Evolutionary conservation across 1,140 invertebrate species (phyloP), one percentile per base, ranked within the genome.

Genomic region (Eumaeus atala): DNA sequence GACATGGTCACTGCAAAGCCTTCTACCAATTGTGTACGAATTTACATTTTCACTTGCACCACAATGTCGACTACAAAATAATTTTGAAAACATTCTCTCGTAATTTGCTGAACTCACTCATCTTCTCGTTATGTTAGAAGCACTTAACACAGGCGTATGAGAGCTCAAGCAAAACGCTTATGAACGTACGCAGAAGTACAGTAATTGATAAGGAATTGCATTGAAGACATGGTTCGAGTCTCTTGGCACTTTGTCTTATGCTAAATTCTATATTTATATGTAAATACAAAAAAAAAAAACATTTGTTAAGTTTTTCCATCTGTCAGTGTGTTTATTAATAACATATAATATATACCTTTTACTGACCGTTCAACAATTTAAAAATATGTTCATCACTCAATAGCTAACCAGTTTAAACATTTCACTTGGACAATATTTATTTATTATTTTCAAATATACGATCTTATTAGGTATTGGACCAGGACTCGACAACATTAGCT

Each of bases 161-260:
- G 40, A 44, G 40, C 40, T 44, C 9, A 44, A 44, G 40, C 21
- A 28, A 28, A 28, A 28, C 40, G 40, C 40, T 44, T 44, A 44
- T 44, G 14, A 16, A 44, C 40, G 40, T 44, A 44, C 40, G 40
- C 16, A 61, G 66, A 77, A 61, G 62, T 74, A 72, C 61, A 73
- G 60, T 77, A 77, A 80, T 77, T 74, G 71, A 79, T 69, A 78
- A 74, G 69, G 70, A 83, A 80, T 82, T 77, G 79, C 78, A 80
- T 70, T 81, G 79, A 72, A 67, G 71, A 75, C 51, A 77, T 62
- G 58, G 70, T 71, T 72, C 58, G 70, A 70, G 67, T 77, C 70
- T 78, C 71, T 84, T 86, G 83, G 83, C 83, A 86, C 83, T 86
- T 84, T 66, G 59, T 74, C 79, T 86, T 86, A 86, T 54, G 61